Conservation (phyloP, 2,888 invertebrate genomes). For the Melanchra persicariae region DNA sequence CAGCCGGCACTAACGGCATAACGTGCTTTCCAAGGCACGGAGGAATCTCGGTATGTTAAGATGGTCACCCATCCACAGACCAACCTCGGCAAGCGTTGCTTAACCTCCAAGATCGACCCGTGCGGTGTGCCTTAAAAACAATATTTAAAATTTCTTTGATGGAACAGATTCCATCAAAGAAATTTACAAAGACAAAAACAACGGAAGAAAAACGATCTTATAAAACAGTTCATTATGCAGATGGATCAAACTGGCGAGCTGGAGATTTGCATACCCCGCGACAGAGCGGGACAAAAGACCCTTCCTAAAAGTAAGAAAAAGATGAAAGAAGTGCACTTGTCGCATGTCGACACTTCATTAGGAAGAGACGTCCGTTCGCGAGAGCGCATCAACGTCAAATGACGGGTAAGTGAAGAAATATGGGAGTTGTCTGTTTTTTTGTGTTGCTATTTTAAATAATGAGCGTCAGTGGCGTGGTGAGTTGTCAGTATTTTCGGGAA, state of each 20-base stretch:
- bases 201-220: constrained; percentile 65
- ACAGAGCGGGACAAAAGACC: constrained; percentile 66
- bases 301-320: constrained; percentile 65
- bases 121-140: too few species aligned
- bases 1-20: too few species aligned
- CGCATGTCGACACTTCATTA: constrained; percentile 81
- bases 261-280: constrained; percentile 69
- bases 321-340: constrained; percentile 73
- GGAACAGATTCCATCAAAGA: constrained; percentile 18
- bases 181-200: constrained; percentile 24
- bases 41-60: too few species aligned
- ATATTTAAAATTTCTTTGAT: too few species aligned
- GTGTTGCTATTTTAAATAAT: constrained; percentile 24
- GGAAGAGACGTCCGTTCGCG: constrained; percentile 74
- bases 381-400: constrained; percentile 68
- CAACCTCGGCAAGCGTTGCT: too few species aligned
- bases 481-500: neutral
- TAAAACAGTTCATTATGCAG: constrained; percentile 80
- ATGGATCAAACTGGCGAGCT: constrained; percentile 76
- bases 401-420: constrained; percentile 66
- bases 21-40: too few species aligned
- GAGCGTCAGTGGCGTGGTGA: constrained; percentile 9
- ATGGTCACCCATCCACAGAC: too few species aligned
- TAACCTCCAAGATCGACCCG: too few species aligned
- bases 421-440: constrained; percentile 56